Base-by-base conservation (phyloP, 2,888 invertebrate species). In the Agonum fuliginosum region DNA sequence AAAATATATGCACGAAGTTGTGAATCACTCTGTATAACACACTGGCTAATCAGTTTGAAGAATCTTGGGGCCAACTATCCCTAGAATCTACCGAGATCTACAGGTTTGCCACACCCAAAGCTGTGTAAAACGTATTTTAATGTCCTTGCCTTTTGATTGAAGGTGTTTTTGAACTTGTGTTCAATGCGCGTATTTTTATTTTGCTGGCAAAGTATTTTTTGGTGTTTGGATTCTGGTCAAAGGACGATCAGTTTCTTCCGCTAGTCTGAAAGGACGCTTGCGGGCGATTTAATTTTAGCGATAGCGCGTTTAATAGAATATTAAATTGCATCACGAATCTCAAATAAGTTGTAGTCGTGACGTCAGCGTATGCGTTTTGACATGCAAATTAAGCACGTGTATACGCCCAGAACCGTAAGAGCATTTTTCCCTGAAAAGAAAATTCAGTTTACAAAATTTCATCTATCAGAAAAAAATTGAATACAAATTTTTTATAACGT, bases 161-260 rank as follows among this genome's bases (percentile, higher is more conserved):
- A n/a, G 24, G 54, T 54, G 22, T 54, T 22, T 54, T 54, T 54
- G 54, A 54, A 54, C 54, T 54, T 20, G 22, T 5, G 37, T 37
- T 37, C n/a, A n/a, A n/a, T 37, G 37, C 12, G 37, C 37, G n/a
- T 48, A 48, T 48, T 48, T 54, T 54, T 54, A 54, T 22, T 24
- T 54, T 22, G n/a, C 22, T n/a, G 54, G 20, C 48, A 20, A 48
- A 48, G 24, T 54, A 54, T 62, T 62, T 62, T 62, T 14, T 62
- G 34, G 14, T 62, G 12, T 62, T 62, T 62, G 62, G 62, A 62
- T 19, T 34, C 62, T 34, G 19, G 62, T 62, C 62, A 62, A 62
- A 62, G 51, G 20, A 12, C 10, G 48, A 48, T 10, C 48, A 48
- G 19, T 17, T 48, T 54, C 54, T 54, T 54, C 54, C 54, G 62